Evolutionary conservation across 2,888 invertebrate genomes (phyloP), one percentile per base, ranked within the genome.

Genomic region (Drosophila colorata): DNA sequence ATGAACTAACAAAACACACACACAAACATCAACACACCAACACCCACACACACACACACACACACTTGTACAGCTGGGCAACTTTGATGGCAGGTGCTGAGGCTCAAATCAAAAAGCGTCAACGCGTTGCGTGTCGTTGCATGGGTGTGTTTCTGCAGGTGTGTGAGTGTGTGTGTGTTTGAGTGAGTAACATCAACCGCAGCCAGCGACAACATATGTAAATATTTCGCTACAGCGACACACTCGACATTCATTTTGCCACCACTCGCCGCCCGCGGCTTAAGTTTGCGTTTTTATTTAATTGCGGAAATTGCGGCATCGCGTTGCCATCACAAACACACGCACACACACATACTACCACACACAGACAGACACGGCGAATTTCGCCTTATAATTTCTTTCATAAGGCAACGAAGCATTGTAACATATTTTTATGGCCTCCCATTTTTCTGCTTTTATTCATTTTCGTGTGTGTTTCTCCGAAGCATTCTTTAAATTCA

Each of bases 271-370:
- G 57, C 74, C 66, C 57, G 80, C 70, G 76, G 88, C 84, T 88
- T 83, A 83, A 88, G 84, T 85, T 85, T 85, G 83, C 87, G 88
- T 85, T 85, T 88, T 85, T 85, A 88, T 85, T 85, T 85, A 85
- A 88, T 85, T 85, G 84, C 84, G 84, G 88, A 88, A 85, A 88
- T 88, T 85, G 84, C 70, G 84, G 84, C 87, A 74, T 69, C 78
- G 78, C 79, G 69, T 68, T 68, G 71, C 60, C 78, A 67, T 43
- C 63, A 25, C 53, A 53, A 33, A 65, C 35, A 55, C 44, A 64
- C 18, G 44, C 51, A 61, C n/a, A 55, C 8, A 53, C 44, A 14
- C 9, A 13, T 1, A 1, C 28, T 2, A 1, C 0, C 18, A 14
- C 28, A n/a, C 56, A 23, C 69, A 57, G 35, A 37, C 57, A 51